Evolutionary conservation across 2,797 vertebrate species (phyloP), one percentile per base, ranked within the genome.

Genomic region (Petrocephalus sullivani): DNA sequence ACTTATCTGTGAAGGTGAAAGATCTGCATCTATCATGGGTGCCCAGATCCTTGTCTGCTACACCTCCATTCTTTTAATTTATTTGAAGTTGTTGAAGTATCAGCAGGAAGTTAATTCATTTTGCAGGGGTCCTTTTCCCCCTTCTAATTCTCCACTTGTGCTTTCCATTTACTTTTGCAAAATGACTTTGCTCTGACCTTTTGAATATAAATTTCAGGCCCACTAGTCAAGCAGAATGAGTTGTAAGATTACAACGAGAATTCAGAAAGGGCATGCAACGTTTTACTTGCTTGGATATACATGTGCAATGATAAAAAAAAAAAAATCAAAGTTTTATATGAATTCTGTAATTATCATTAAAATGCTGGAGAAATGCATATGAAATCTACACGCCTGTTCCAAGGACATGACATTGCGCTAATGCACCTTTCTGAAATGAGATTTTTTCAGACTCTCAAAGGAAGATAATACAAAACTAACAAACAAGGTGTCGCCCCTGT

Each of bases 51-150:
- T 28, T 56, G 51, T 85, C 84, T 57, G 28, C 54, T 60, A 46
- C 56, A 61, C 57, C 56, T 58, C 56, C 37, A 86, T 86, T 19
- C 85, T 61, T 28, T 41, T 86, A 86, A 86, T 86, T 86, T 86
- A 86, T 86, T 60, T 86, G 85, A 86, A 58, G 85, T 61, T 86
- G 85, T 86, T 86, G 54, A 86, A 61, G 85, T 41, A 86, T 58
- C 56, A 60, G 54, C 85, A 41, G 85, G 85, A 41, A 58, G 85
- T 86, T 86, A 86, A 86, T 60, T 86, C 85, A 86, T 86, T 86
- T 86, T 86, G 57, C 85, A 86, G 85, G 57, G 56, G 33, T 61
- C 57, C 85, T 14, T 58, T 41, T 57, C 10, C 60, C 53, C 9
- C 57, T 19, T 49, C 57, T 49, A 86, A 86, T 61, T 28, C 33